Conservation (phyloP, 2,888 invertebrate genomes). For the Agelastica alni region DNA sequence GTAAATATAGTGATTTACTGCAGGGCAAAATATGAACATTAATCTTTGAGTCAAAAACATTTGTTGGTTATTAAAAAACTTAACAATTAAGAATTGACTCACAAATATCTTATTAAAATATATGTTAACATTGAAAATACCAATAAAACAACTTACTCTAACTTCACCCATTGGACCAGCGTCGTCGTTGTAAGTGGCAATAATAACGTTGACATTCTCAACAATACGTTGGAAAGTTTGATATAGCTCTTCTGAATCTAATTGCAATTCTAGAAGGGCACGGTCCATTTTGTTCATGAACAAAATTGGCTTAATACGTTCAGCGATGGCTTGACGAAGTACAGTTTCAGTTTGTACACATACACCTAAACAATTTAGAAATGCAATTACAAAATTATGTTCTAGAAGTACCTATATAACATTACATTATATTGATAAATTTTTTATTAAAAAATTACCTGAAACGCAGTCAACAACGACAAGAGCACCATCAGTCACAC, state of each 20-base stretch:
- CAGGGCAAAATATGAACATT: constrained; percentile 51
- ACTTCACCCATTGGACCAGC: constrained; percentile 99
- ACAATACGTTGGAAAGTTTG: constrained; percentile 99
- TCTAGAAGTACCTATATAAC: not conserved
- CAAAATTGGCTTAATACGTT: constrained; percentile 98
- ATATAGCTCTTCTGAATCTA: constrained; percentile 95
- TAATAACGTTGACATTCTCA: constrained; percentile 99
- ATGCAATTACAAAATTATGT: constrained; percentile 5
- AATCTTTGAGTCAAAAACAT: constrained; percentile 41
- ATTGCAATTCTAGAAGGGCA: constrained; percentile 94
- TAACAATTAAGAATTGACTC: constrained; percentile 18
- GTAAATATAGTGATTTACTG: constrained; percentile 38
- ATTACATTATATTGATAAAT: not conserved
- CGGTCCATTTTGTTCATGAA: constrained; percentile 99
- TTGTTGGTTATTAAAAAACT: constrained; percentile 22
- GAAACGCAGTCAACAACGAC: constrained; percentile 99
- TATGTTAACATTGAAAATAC: not conserved
- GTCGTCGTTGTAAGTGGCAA: constrained; percentile 98
- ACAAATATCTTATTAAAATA: not conserved
- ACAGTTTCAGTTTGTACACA: constrained; percentile 99
- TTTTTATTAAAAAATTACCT: constrained; percentile 63
- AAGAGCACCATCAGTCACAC: constrained; percentile 99
- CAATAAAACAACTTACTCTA: constrained; percentile 65
- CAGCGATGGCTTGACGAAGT: constrained; percentile 98
- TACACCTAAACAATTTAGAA: constrained; percentile 71